Percentiles rank a stretch among this genome's conserved stretches.
phyloP scores from a whole-genome alignment of 2,888 invertebrate genomes.

The Therioaphis trifolii region DNA sequence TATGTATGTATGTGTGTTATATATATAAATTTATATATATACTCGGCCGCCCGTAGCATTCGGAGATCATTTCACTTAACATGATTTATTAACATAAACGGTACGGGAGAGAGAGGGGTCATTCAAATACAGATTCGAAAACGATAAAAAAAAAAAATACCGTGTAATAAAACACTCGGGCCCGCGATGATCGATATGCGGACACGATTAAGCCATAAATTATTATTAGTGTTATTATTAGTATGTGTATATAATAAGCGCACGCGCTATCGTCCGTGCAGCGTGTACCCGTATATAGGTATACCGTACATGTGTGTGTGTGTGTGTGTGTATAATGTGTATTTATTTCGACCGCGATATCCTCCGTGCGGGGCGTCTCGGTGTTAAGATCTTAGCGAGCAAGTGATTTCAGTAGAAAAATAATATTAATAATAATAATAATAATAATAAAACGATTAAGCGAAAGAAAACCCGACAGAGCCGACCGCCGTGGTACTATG shows the following conservation, averaged over 20 bases:
- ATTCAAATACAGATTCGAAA: slow-evolving; percentile 35
- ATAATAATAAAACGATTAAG: no score
- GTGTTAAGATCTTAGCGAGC: no score
- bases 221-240: slow-evolving; percentile 46
- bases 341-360: slow-evolving; percentile 1
- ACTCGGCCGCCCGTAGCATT: slow-evolving; percentile 27
- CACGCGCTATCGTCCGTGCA: not conserved
- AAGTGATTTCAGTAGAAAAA: no score
- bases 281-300: not conserved
- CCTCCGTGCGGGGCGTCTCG: no score
- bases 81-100: slow-evolving; percentile 47
- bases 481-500: no score
- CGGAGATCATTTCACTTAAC: slow-evolving; percentile 47
- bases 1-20: no score
- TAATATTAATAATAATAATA: no score
- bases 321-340: no score
- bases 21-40: no score
- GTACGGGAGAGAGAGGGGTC: not conserved
- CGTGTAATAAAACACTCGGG: slow-evolving; percentile 45
- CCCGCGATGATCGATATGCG: slow-evolving; percentile 48
- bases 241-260: not conserved
- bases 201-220: slow-evolving; percentile 57
- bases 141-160: slow-evolving; percentile 46
- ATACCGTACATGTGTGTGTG: not conserved
- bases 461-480: no score